phyloP scores from a whole-genome alignment of 2,113 vertebrate genomes.

The Notothenia rossii region DNA sequence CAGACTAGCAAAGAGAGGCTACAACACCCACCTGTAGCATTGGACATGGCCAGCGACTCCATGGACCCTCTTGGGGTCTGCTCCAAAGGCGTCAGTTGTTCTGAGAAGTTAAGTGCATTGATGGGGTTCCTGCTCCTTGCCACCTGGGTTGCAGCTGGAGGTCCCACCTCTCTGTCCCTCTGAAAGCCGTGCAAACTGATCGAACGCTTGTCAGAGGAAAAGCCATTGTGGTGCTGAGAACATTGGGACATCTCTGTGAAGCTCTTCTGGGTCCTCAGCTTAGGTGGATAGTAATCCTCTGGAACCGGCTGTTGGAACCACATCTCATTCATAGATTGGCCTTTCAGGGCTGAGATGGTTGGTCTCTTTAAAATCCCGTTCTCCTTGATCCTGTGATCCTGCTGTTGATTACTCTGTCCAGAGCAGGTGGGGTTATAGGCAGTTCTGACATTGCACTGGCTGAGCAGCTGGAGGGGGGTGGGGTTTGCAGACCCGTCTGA shows the following conservation, averaged over 20 bases:
- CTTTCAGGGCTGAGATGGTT: slow-evolving; percentile 90
- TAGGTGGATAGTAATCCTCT: slow-evolving; percentile 90
- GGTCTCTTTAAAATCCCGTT: slow-evolving; percentile 89
- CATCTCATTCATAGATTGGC: slow-evolving; percentile 89
- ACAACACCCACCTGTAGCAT: slow-evolving; percentile 88
- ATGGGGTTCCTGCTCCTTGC: slow-evolving; percentile 94
- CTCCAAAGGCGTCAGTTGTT: slow-evolving; percentile 92
- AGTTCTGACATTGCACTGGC: slow-evolving; percentile 95
- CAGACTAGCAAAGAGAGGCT: slow-evolving; percentile 2
- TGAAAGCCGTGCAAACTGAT: slow-evolving; percentile 94
- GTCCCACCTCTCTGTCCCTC: slow-evolving; percentile 79
- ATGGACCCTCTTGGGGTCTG: slow-evolving; percentile 95
- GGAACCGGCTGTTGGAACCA: slow-evolving; percentile 88
- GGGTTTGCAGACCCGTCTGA: slow-evolving; percentile 81
- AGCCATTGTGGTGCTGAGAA: slow-evolving; percentile 83
- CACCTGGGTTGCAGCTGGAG: slow-evolving; percentile 77
- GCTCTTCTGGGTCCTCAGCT: slow-evolving; percentile 91
- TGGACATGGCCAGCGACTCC: slow-evolving; percentile 94
- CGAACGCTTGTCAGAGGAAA: slow-evolving; percentile 88
- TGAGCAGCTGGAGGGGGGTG: slow-evolving; percentile 93
- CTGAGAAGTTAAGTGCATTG: slow-evolving; percentile 91
- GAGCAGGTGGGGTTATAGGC: slow-evolving; percentile 86
- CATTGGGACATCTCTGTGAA: slow-evolving; percentile 89
- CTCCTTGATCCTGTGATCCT: slow-evolving; percentile 89
- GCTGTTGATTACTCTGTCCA: slow-evolving; percentile 80